These are phyloP conservation scores for Cherax quadricarinatus DNA, from an alignment of 1,140 invertebrate genomes.

Conservation along the genomic window DNA sequence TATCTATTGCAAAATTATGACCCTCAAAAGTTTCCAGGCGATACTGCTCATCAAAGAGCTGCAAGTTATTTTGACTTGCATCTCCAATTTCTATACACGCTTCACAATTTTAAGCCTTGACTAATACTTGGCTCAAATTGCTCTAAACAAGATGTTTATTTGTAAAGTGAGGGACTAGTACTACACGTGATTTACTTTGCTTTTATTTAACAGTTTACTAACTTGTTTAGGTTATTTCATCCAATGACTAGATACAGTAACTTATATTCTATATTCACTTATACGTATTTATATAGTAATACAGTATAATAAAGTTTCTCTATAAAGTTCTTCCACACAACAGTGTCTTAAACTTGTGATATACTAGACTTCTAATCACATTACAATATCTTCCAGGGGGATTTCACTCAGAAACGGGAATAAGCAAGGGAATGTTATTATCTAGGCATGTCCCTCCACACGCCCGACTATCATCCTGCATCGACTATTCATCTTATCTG, in stretches of 20 bases:
- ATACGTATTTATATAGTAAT: neutral
- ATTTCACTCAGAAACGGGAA: neutral
- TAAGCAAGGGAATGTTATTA: neutral
- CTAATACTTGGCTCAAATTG: neutral
- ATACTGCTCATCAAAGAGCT: neutral
- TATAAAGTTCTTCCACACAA: conserved; percentile 42
- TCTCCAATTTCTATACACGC: conserved; percentile 7
- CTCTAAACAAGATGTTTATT: no score
- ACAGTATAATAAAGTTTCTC: neutral
- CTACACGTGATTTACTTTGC: no score
- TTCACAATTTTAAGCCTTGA: neutral
- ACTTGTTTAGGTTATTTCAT: no score
- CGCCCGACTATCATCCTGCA: conserved; percentile 3
- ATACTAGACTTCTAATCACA: neutral
- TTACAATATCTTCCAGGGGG: neutral
- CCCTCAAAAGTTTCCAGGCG: conserved; percentile 20
- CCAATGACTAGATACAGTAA: no score
- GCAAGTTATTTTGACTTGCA: neutral
- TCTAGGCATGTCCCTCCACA: neutral
- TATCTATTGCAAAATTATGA: neutral
- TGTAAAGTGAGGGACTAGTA: no score
- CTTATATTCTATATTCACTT: no score
- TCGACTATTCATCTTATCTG: conserved; percentile 26
- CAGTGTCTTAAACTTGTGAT: conserved; percentile 11
- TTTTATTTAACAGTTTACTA: no score